These are phyloP conservation scores for Lepidonotus clava DNA, from an alignment of 2,888 invertebrate species.

Conservation along the genomic window DNA sequence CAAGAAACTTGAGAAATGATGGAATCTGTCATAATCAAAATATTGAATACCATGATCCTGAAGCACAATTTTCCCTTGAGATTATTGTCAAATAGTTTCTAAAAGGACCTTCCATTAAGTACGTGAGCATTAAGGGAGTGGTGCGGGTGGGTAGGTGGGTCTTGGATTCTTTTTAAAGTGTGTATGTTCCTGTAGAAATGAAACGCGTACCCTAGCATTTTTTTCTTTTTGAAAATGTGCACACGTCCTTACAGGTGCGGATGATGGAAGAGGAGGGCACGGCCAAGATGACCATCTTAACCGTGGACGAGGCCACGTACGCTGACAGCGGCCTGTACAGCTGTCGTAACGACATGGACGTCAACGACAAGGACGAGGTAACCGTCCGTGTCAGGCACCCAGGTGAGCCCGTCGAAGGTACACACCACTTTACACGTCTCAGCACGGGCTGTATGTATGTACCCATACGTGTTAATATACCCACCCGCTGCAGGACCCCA, in stretches of 20 bases:
- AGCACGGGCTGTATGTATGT: constrained; percentile 5
- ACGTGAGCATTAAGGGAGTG: no score
- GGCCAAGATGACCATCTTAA: constrained; percentile 30
- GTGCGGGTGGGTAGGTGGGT: no score
- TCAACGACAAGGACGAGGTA: constrained; percentile 38
- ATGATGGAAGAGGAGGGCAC: not conserved
- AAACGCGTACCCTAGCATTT: no score
- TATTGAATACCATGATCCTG: no score
- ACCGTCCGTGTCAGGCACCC: constrained; percentile 22
- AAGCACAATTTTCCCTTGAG: no score
- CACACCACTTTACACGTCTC: constrained; percentile 34
- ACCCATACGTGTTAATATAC: not conserved
- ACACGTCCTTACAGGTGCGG: not conserved
- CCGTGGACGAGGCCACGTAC: not conserved
- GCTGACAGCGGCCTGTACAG: constrained; percentile 27
- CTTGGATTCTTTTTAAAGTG: no score
- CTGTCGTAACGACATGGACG: constrained; percentile 16
- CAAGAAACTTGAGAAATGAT: no score
- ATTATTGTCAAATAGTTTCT: no score
- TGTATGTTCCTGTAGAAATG: no score
- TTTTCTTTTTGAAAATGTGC: no score
- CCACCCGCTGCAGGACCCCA: not conserved
- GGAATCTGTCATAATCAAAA: no score
- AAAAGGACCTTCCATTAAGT: no score
- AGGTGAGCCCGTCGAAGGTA: constrained; percentile 43